Evolutionary conservation across 2,888 invertebrate genomes (phyloP), one percentile per base, ranked within the genome.

Genomic region (Tupiocoris notatus): DNA sequence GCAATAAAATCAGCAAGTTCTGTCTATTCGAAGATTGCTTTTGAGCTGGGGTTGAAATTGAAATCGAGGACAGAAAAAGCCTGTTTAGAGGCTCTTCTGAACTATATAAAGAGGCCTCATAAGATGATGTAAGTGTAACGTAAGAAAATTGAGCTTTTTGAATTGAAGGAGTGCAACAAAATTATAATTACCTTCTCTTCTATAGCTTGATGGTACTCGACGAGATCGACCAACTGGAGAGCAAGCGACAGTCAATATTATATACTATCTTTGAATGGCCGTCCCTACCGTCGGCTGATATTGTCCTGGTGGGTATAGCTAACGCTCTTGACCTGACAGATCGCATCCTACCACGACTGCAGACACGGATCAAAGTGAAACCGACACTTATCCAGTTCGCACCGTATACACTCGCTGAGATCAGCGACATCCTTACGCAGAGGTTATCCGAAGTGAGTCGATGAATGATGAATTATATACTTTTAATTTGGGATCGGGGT

Each of bases 211-310:
- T 98, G 79, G 91, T 98, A 12, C 83, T 99, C 77, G 98, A 98
- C 84, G 98, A 98, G 86, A 92, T 98, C 77, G 98, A 99, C 84
- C 96, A 98, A 83, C 84, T 99, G 57, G 92, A 92, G 81, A 92
- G 91, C 79, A 90, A 90, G 81, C 88, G 89, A 39, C 95, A 96
- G 82, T 90, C 93, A 0, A 91, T 98, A 1, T 86, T 98, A 3
- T 97, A 98, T 84, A 91, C 92, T 0, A 90, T 98, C 81, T 98
- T 98, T 83, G 95, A 95, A 83, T 97, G 96, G 96, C 94, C 97
- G 0, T 88, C 92, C 0, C 83, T 89, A 73, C 83, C 85, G 0
- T 85, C 88, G 21, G 90, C 92, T 0, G 89, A 89, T 57, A 83
- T 98, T 0, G 88, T 96, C 62, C 86, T 98, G 7, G 88, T 98